These are phyloP conservation scores for Cryptoblepharus egeriae DNA, from an alignment of 2,797 vertebrate species.

Conservation along the genomic window DNA sequence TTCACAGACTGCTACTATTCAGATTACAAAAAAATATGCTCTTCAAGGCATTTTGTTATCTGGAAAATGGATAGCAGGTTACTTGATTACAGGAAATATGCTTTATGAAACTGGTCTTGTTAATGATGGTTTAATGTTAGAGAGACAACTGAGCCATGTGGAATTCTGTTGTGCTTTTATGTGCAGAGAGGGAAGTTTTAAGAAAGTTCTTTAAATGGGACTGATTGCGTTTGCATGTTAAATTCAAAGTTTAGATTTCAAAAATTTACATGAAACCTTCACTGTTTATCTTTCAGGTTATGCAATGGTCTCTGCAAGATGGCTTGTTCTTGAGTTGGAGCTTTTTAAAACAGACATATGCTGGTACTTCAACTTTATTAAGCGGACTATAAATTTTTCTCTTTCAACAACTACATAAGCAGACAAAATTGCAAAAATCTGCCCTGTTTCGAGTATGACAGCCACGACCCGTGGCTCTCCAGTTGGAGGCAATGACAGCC, in stretches of 20 bases:
- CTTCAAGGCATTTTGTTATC: background rate
- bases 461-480: conserved; percentile 99
- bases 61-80: background rate
- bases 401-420: conserved; percentile 96
- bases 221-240: background rate
- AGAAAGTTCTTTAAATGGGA: background rate
- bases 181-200: background rate
- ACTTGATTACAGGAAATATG: background rate
- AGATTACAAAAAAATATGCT: background rate
- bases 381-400: conserved; percentile 98
- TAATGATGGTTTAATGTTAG: background rate
- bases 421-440: conserved; percentile 99
- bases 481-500: conserved; percentile 99
- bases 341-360: conserved; percentile 93
- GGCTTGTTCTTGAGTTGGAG: conserved; percentile 96
- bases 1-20: background rate
- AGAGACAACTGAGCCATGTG: background rate
- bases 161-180: background rate
- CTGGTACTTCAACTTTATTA: conserved; percentile 92
- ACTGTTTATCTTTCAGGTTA: conserved; percentile 82
- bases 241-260: background rate
- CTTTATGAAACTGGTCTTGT: background rate
- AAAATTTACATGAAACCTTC: background rate
- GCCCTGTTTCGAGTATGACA: conserved; percentile 99
- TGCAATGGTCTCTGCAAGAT: conserved; percentile 99